Base-by-base conservation (phyloP, 2,113 vertebrate genomes). In the Hystrix brachyura region DNA sequence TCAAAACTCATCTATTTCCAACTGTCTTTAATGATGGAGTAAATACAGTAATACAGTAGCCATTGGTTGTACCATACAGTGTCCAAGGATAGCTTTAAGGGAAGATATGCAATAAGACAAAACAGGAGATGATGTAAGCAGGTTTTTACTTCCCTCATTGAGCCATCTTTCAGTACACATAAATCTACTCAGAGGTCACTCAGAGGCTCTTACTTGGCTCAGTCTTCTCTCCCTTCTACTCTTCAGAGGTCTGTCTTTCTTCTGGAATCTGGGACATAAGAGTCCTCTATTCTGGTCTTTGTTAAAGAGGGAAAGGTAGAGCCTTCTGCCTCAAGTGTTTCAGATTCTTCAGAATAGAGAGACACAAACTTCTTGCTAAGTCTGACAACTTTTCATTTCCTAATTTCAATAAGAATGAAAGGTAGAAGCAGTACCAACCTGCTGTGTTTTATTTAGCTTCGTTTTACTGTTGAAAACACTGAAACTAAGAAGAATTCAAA, bases 381-480 rank as follows among this genome's bases (percentile, higher is more conserved):
- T 87, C 34, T 46, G 34, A 7, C 46, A 34, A 43, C 64, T 78
- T 53, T 59, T 90, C 53, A 60, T n/a, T 74, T 81, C 21, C 21
- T 80, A 38, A 38, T 76, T 96, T 69, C 25, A 95, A 38, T 2
- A 55, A 3, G 15, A 93, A 19, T 67, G 43, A 86, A 21, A 12
- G 67, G 13, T 38, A 60, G 74, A 87, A 90, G 59, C 67, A 82
- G 74, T 38, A 38, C 38, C 38, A 38, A 55, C 53, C 67, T n/a
- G 17, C 64, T 51, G 1, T 38, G 55, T 34, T 69, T 43, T 46
- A 59, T 27, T 72, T 72, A 51, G 19, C 55, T 29, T 51, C 8
- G n/a, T 93, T 85, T 92, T 59, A 51, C 64, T 96, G 59, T 32
- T 53, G 53, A 86, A 72, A 72, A 90, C 29, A 46, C 12, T 64